These are phyloP conservation scores for Aphelenchoides besseyi DNA, from an alignment of 1,140 invertebrate species.

Conservation along the genomic window DNA sequence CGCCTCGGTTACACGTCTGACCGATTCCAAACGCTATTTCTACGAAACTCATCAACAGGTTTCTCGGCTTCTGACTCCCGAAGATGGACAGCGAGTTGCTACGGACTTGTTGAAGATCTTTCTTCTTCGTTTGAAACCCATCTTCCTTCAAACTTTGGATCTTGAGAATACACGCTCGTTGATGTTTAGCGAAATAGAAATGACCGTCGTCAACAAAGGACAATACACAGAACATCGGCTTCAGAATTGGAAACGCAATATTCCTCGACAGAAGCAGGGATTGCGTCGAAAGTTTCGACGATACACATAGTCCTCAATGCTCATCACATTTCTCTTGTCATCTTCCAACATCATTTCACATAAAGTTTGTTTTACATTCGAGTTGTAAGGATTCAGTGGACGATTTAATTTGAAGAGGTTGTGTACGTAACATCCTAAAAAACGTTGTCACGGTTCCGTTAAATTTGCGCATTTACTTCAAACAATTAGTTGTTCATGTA, in stretches of 20 bases:
- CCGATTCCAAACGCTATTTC: background rate
- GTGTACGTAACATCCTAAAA: too few relatives aligned
- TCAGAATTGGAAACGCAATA: background rate
- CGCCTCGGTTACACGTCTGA: background rate
- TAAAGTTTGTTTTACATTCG: too few relatives aligned
- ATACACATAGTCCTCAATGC: background rate
- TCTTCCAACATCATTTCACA: too few relatives aligned
- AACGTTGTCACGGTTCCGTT: background rate
- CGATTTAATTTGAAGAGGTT: too few relatives aligned
- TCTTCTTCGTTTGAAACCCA: background rate
- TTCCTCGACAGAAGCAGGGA: background rate
- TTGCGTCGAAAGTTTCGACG: background rate
- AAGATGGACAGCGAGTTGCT: background rate
- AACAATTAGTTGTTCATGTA: too few relatives aligned
- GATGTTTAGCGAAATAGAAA: background rate
- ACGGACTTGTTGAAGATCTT: background rate
- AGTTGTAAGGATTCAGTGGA: too few relatives aligned
- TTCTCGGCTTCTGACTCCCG: background rate
- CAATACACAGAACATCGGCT: constrained; percentile 11
- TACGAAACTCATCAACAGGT: background rate
- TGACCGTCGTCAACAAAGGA: background rate
- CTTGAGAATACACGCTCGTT: background rate
- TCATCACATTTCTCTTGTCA: too few relatives aligned
- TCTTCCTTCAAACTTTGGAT: background rate
- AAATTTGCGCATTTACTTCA: background rate